Evolutionary conservation across 1,140 invertebrate species (phyloP), one percentile per base, ranked within the genome.

Genomic region (Campoletis sonorensis): DNA sequence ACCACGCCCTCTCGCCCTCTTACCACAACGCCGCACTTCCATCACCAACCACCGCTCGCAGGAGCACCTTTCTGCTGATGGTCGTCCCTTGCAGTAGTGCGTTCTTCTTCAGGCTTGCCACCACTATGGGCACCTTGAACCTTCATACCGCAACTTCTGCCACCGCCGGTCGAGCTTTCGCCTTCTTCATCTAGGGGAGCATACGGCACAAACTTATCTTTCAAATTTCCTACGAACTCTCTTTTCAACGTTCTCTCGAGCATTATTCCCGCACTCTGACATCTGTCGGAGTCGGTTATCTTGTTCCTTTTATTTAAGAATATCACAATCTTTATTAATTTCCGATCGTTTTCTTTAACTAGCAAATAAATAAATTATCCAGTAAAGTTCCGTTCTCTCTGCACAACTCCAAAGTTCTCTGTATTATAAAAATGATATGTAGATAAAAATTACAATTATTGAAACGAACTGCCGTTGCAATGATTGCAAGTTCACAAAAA

Each of bases 1-100:
- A 90, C 87, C 88, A 87, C 87, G 86, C 88, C 86, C 86, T 86
- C 80, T 86, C 80, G 81, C 82, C 54, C 79, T 33, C 79, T 58
- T 67, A 82, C 85, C 81, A 72, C 70, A 84, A 82, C 64, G 33
- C 73, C 81, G 26, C 79, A 77, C 78, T 75, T 75, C 81, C 76
- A 82, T 76, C 79, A 72, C 45, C 64, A 64, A 70, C 64, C 49
- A 76, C 68, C 76, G 70, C 71, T 33, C 27, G 49, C 68, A 75
- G 27, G 27, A 51, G 33, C 58, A 80, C 30, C 72, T 64, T 67
- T 45, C 64, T 68, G 21, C 51, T 76, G 61, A 64, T 64, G 21
- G 61, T 64, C 61, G 61, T 64, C n/a, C 21, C n/a, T 72, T 21
- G 45, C 37, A 58, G 51, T 16, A 30, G 21, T 30, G 30, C 21